These are phyloP conservation scores for Cyanistes caeruleus DNA, from an alignment of 2,113 vertebrate species.

Conservation along the genomic window DNA sequence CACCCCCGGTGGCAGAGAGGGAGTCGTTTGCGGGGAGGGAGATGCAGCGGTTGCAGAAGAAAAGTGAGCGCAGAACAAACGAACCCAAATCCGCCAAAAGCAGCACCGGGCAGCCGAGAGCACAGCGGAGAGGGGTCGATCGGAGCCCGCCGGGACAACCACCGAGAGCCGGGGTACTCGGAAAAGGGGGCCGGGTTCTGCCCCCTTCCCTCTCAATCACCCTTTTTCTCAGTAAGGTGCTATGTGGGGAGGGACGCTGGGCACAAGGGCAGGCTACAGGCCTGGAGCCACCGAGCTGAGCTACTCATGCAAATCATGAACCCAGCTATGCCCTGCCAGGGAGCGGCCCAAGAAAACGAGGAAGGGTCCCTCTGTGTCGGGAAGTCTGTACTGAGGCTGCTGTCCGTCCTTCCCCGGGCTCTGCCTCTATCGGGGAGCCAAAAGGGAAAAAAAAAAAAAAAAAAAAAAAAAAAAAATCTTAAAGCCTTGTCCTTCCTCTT, in stretches of 20 bases:
- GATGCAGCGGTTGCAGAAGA: neutral
- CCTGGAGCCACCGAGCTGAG: neutral
- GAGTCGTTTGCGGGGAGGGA: neutral
- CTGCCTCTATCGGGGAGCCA: neutral
- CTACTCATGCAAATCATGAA: neutral
- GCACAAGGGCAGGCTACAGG: neutral
- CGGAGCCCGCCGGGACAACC: neutral
- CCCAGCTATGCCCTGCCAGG: neutral
- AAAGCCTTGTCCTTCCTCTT: neutral
- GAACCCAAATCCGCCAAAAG: neutral
- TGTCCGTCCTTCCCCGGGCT: too few species aligned
- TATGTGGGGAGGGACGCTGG: rapidly evolving
- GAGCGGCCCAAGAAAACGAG: neutral
- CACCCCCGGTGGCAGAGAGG: neutral
- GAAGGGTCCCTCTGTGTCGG: neutral
- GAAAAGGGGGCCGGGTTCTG: rapidly evolving
- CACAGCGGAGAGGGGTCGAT: neutral
- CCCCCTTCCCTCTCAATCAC: neutral
- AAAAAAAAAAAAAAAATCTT: neutral
- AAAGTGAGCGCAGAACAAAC: neutral
- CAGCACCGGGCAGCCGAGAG: neutral
- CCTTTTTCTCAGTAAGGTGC: neutral
- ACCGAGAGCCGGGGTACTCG: rapidly evolving
- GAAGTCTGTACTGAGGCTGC: neutral
- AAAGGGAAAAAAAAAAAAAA: too few species aligned